Base-by-base conservation (phyloP, 1,140 invertebrate genomes). In the Macrosteles quadrilineatus region DNA sequence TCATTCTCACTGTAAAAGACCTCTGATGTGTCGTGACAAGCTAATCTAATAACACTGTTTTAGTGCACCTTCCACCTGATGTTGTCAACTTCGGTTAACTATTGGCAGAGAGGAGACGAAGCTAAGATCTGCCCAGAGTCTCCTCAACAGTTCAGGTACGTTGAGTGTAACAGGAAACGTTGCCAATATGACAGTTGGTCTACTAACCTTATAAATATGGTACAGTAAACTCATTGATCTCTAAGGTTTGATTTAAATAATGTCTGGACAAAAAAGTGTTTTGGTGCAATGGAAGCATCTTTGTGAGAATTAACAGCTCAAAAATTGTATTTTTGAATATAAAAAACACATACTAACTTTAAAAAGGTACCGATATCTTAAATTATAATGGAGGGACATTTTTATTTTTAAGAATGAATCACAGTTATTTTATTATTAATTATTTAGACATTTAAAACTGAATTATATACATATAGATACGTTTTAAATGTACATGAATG, bases 61-160 rank as follows among this genome's bases (percentile, higher is more conserved):
- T 77, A 91, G 90, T 93, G 91, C 76, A 85, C 87, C 0, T 76
- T 93, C 3, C 91, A 93, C 77, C 85, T 86, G 47, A 91, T 93
- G 88, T 75, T 92, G 12, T 92, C 91, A 1, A 88, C 84, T 63
- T 87, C 87, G 0, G 83, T 91, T 1, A 88, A 91, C 72, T 78
- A 80, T 0, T 80, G 83, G 36, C 71, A 84, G 55, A 83, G 90
- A 64, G 86, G 85, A 0, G 88, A 92, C 72, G 91, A 92, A 78
- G 79, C 74, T 53, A 47, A 19, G 12, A 68, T 67, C 4, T 78
- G 75, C 63, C 69, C 73, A 6, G n/a, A 71, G 4, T 47, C 45
- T 2, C 67, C 72, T 9, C 73, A 53, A 32, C 74, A 77, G 9
- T 64, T 29, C 27, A 40, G 30, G 68, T 73, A 21, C 55, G 47